Base-by-base conservation (phyloP, 2,113 vertebrate species). In the Oncorhynchus mykiss region DNA sequence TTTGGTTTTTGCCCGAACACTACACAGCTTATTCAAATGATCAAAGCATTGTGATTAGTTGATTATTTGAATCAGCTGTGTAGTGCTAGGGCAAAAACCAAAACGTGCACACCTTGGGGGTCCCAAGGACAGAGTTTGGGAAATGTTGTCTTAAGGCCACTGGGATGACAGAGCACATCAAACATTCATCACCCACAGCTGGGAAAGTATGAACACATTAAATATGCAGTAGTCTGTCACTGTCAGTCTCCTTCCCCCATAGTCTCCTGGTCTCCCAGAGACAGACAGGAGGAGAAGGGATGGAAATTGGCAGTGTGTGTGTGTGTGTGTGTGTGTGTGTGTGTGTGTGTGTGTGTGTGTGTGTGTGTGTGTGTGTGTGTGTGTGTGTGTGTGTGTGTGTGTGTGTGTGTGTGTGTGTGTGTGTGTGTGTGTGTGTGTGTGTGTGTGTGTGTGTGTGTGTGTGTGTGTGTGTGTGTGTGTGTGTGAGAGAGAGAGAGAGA, bases 101-200 rank as follows among this genome's bases (percentile, higher is more conserved):
- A 45, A 45, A 45, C 39, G 39, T 45, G 8, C 39, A 45, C 8
- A 9, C 39, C 39, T 45, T 45, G 39, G 39, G 39, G 39, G 39
- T 45, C 39, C 39, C 8, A 6, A 45, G 8, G 39, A 45, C 39
- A 1, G 39, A 11, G 39, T 45, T 45, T 45, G 39, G 79, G 74
- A 79, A 75, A 59, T 72, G 72, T 85, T 83, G 82, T 74, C 76
- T 72, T 49, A 9, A 69, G 77, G 83, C 82, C 74, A 48, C 11
- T 13, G 57, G 20, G 34, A 74, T 80, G 77, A 83, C 74, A 65
- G 76, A 67, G 68, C 72, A 78, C 78, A 92, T 92, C 82, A 92
- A 91, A 89, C 76, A 92, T 92, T 89, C 74, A 92, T 90, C 77
- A 86, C 27, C 81, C 74, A 81, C 83, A 80, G 80, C 84, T 84